Base-by-base conservation (phyloP, 2,888 invertebrate species). In the Lysandra bellargus region DNA sequence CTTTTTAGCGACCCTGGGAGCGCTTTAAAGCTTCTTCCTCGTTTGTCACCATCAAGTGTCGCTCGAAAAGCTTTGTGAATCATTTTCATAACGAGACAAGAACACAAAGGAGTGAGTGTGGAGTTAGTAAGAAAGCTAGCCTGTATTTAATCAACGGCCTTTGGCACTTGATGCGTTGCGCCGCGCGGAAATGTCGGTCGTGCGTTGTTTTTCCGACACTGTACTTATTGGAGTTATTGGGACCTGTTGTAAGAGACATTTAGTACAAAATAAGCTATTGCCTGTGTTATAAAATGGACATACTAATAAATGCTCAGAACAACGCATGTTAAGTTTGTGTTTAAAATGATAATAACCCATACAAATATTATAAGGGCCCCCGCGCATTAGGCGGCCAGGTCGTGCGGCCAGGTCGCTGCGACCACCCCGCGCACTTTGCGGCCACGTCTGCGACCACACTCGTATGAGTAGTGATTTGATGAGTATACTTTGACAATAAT, bases 41-140 rank as follows among this genome's bases (percentile, higher is more conserved):
- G 60, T 79, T 73, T 79, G 77, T 79, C 79, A 64, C 79, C 77
- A 78, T 78, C 69, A 73, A 73, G 80, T 77, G 76, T 37, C 78
- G 77, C 77, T 77, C 69, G 77, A 4, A 79, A 73, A 30, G 79
- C 77, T 79, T 79, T 79, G 80, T 79, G 80, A 78, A 57, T 80
- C 23, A 76, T 76, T 76, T 76, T 76, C 76, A 76, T 76, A 72
- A 78, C 73, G 73, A 44, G 78, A 78, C 60, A 73, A 74, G 78
- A 57, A 30, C 72, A 74, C 78, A 74, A 73, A 78, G 72, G 40
- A 44, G n/a, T 40, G 57, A 57, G 57, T 53, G 76, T 76, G 76
- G 49, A 37, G 69, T 30, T 53, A 53, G 76, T 53, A 76, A 76
- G 76, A 76, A 76, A 76, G 53, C 53, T 76, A 33, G 57, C 57